Percentiles rank a stretch among this genome's conserved stretches.
phyloP scores from a whole-genome alignment of 1,140 invertebrate genomes.

The Panagrolaimus sp. region DNA sequence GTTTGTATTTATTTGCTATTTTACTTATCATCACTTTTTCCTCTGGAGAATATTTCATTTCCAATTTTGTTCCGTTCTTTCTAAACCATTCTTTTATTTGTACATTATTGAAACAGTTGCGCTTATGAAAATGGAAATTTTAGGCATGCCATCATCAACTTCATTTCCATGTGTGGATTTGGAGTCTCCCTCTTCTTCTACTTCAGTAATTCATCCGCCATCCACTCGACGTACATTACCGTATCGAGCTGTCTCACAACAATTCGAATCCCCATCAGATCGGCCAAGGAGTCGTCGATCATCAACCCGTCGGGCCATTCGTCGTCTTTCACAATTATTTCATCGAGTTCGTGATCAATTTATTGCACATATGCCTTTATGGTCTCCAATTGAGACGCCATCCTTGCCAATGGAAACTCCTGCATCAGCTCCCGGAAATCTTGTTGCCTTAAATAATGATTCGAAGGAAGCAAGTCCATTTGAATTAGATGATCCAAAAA shows the following conservation, averaged over 20 bases:
- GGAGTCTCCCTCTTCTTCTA: neutral
- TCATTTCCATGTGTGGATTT: neutral
- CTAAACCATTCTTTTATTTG: too few species aligned
- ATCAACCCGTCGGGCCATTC: neutral
- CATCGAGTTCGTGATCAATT: constrained; percentile 13
- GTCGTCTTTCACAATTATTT: constrained; percentile 5
- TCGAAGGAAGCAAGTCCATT: neutral
- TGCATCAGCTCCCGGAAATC: neutral
- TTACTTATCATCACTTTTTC: too few species aligned
- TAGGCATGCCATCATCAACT: too few species aligned
- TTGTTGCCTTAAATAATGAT: neutral
- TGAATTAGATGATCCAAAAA: too few species aligned
- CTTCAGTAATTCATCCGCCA: neutral
- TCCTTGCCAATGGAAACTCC: neutral
- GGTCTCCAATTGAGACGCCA: constrained; percentile 5
- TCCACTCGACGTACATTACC: neutral
- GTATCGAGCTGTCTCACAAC: neutral
- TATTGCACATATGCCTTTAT: neutral
- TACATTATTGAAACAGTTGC: too few species aligned
- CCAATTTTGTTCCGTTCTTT: too few species aligned
- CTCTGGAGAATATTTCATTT: too few species aligned
- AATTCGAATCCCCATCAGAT: neutral
- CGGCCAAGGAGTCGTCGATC: neutral
- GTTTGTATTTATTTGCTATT: too few species aligned
- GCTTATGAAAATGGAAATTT: too few species aligned